Percentiles rank a stretch among this genome's conserved stretches.
phyloP scores from a whole-genome alignment of 2,113 vertebrate species.

The Butorides virescens region DNA sequence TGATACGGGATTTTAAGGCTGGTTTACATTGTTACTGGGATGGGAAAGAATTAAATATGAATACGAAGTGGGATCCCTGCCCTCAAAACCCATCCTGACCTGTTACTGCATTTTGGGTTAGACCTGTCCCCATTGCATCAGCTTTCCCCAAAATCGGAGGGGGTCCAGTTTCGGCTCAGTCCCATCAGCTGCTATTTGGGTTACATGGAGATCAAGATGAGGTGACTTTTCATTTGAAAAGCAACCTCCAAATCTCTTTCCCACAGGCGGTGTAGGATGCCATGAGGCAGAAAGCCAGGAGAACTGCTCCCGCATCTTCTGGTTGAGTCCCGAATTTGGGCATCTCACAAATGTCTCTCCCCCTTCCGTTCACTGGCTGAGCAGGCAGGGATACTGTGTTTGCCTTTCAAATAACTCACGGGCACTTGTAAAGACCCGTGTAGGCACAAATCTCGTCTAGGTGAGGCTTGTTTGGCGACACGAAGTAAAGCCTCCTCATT shows the following conservation, averaged over 20 bases:
- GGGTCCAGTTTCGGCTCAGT: neutral
- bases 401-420: neutral
- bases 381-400: neutral
- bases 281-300: neutral
- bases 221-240: neutral
- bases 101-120: fast-evolving
- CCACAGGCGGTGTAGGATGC: neutral
- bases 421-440: neutral
- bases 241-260: neutral
- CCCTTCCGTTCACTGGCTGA: neutral
- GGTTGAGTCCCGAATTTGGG: neutral
- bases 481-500: neutral
- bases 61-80: neutral
- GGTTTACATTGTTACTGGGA: neutral
- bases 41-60: neutral
- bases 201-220: neutral
- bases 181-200: neutral
- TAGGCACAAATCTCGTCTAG: neutral
- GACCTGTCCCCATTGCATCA: neutral
- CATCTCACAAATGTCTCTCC: neutral
- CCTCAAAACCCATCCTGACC: neutral
- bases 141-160: neutral
- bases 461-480: neutral
- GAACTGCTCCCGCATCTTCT: neutral
- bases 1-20: neutral